These are phyloP conservation scores for Lithobius niger DNA, from an alignment of 1,140 invertebrate species.

Conservation along the genomic window DNA sequence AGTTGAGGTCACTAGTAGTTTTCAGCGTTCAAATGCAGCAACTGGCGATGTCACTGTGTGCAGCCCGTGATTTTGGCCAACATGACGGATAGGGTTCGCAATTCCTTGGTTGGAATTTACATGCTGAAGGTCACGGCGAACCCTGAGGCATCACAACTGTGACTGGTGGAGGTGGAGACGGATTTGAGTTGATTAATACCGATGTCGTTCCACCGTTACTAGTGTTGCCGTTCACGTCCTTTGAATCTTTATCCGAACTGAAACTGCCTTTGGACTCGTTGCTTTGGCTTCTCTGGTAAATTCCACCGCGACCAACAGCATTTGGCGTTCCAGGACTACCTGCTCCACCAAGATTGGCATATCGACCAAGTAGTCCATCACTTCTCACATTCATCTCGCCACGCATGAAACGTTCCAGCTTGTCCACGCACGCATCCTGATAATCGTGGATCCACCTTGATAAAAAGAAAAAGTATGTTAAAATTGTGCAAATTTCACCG, in stretches of 20 bases:
- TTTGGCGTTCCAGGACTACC: slow-evolving; percentile 17
- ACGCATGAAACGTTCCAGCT: slow-evolving; percentile 61
- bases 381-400: slow-evolving; percentile 28
- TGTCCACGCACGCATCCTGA: slow-evolving; percentile 97
- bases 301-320: not conserved
- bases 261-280: slow-evolving; percentile 11
- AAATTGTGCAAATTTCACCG: not conserved
- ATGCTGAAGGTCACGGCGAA: no score
- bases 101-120: no score
- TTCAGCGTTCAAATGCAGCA: no score
- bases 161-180: no score
- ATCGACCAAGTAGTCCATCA: slow-evolving; percentile 15
- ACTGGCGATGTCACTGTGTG: no score
- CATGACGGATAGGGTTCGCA: no score
- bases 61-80: no score
- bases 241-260: slow-evolving; percentile 8
- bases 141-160: no score
- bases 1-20: no score
- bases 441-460: slow-evolving; percentile 95
- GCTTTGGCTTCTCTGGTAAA: slow-evolving; percentile 10
- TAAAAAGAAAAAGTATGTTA: slow-evolving; percentile 4
- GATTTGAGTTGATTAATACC: no score
- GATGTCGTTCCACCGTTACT: not conserved
- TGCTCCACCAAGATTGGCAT: slow-evolving; percentile 4
- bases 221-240: not conserved